Evolutionary conservation across 2,113 vertebrate genomes (phyloP).

Genomic region (Stictonetta naevosa): DNA sequence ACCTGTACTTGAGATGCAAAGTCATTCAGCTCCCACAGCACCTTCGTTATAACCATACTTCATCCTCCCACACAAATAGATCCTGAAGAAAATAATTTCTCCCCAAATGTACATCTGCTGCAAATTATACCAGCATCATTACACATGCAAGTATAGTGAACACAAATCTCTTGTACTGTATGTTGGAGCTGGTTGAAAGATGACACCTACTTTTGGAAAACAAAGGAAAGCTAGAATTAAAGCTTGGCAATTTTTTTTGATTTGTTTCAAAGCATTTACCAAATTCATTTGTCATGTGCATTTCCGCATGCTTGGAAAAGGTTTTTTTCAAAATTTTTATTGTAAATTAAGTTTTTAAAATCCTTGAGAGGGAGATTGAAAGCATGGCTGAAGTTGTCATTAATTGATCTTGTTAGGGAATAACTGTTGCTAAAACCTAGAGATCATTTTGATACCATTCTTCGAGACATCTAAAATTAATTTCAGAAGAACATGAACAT

Average conservation of each 20-base stretch:
- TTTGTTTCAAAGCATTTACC: neutral
- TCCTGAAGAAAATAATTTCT: slow-evolving; percentile 63
- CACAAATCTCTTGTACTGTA: slow-evolving; percentile 8
- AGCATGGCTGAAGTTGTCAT: neutral
- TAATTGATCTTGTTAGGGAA: neutral
- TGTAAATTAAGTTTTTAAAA: neutral
- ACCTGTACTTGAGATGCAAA: slow-evolving; percentile 69
- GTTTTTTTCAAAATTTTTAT: neutral
- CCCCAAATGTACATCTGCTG: slow-evolving; percentile 68
- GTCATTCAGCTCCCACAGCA: slow-evolving; percentile 60
- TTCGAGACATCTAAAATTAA: neutral
- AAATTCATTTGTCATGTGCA: neutral
- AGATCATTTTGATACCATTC: neutral
- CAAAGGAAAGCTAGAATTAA: slow-evolving; percentile 22
- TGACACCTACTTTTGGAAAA: slow-evolving; percentile 38
- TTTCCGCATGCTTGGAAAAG: neutral
- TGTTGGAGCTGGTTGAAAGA: slow-evolving; percentile 40
- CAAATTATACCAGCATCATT: slow-evolving; percentile 50
- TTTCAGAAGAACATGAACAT: neutral
- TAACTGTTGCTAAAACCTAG: neutral
- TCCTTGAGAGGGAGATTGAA: neutral
- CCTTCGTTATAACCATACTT: slow-evolving; percentile 63
- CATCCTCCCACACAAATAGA: slow-evolving; percentile 70
- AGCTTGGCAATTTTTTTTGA: neutral
- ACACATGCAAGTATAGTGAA: slow-evolving; percentile 29